Percentiles rank a stretch among this genome's conserved stretches.
These are phyloP conservation scores for Nautilus pompilius DNA, from an alignment of 1,140 invertebrate species.

Conservation along the genomic window DNA sequence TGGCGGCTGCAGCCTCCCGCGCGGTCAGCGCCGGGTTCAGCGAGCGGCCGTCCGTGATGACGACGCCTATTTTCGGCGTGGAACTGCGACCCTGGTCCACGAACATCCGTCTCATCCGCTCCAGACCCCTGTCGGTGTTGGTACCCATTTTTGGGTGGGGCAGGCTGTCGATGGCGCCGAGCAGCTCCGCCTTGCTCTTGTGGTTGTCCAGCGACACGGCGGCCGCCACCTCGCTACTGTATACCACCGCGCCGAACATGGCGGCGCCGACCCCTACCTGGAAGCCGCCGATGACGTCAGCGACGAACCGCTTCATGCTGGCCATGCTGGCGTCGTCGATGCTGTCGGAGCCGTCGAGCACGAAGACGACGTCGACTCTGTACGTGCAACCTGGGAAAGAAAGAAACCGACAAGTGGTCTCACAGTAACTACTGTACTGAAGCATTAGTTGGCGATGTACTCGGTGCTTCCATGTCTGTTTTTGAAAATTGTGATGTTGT, in stretches of 20 bases:
- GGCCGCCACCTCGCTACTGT: slow-evolving; percentile 14
- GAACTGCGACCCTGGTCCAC: slow-evolving; percentile 8
- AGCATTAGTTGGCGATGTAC: no score
- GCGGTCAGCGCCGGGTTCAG: slow-evolving; percentile 11
- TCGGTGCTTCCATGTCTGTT: no score
- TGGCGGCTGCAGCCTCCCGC: slow-evolving; percentile 12
- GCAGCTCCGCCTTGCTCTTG: slow-evolving; percentile 5
- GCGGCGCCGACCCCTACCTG: slow-evolving; percentile 11
- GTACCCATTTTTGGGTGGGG: slow-evolving; percentile 21
- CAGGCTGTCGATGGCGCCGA: slow-evolving; percentile 1
- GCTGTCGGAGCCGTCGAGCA: slow-evolving; percentile 25
- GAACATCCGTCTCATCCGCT: neutral
- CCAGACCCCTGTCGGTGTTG: slow-evolving; percentile 7
- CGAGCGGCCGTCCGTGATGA: slow-evolving; percentile 34
- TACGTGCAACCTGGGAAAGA: slow-evolving; percentile 11
- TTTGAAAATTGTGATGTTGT: no score
- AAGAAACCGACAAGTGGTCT: neutral
- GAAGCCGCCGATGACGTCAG: slow-evolving; percentile 14
- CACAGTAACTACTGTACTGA: no score
- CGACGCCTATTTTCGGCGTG: slow-evolving; percentile 18
- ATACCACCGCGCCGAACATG: slow-evolving; percentile 21
- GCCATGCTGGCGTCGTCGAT: slow-evolving; percentile 6
- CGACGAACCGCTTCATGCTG: slow-evolving; percentile 14
- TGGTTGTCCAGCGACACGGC: slow-evolving; percentile 8
- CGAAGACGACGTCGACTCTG: slow-evolving; percentile 19